Percentiles rank a stretch among this genome's conserved stretches.
Evolutionary conservation across 1,140 invertebrate genomes (phyloP).

Genomic region (Dendrolimus kikuchii): DNA sequence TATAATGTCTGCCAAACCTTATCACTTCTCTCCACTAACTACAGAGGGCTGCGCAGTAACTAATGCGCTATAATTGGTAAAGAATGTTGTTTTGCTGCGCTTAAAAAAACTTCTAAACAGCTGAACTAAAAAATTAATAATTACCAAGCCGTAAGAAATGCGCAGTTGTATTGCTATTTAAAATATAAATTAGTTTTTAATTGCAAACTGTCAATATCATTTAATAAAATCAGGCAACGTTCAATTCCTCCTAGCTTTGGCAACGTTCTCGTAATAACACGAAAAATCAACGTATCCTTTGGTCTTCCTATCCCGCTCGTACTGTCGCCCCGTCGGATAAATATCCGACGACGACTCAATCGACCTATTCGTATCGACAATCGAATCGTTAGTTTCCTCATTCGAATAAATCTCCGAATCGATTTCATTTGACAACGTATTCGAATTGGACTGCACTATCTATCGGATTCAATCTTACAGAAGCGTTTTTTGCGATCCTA

Average conservation of each 20-base stretch:
- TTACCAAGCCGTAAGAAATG: too few relatives aligned
- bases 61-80: too few relatives aligned
- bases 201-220: conserved; percentile 13
- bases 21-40: too few relatives aligned
- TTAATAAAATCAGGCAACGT: conserved; percentile 73
- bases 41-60: too few relatives aligned
- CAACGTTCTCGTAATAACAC: conserved; percentile 84
- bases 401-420: conserved; percentile 50
- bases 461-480: conserved; percentile 75
- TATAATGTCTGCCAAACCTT: too few relatives aligned
- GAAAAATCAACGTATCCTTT: conserved; percentile 89
- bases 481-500: conserved; percentile 44
- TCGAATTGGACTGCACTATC: conserved; percentile 72
- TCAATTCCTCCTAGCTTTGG: conserved; percentile 74
- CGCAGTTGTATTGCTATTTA: too few relatives aligned
- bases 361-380: conserved; percentile 52
- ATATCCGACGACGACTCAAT: conserved; percentile 64
- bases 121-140: too few relatives aligned
- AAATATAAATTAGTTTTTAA: not conserved
- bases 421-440: conserved; percentile 50
- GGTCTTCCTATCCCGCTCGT: conserved; percentile 77
- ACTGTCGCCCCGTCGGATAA: conserved; percentile 43
- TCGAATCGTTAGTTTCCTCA: conserved; percentile 41
- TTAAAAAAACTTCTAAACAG: too few relatives aligned
- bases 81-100: too few relatives aligned